Evolutionary conservation across 2,113 vertebrate genomes (phyloP), one percentile per base, ranked within the genome.

Genomic region (Corydoras sp.): DNA sequence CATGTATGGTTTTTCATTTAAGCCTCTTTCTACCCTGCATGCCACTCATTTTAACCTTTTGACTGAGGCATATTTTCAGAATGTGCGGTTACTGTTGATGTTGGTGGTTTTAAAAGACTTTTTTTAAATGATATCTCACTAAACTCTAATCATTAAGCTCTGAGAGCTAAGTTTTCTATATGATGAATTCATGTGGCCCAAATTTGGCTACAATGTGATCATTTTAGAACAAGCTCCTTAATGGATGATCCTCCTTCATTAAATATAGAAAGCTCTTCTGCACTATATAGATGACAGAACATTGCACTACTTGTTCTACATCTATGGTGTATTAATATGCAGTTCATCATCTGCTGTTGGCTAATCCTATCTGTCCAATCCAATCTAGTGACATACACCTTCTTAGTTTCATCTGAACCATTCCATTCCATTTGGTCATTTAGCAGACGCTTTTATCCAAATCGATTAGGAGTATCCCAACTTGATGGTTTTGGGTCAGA

Each of bases 201-300:
- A 35, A 72, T 75, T 68, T 56, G 67, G 67, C 54, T 64, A 68
- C 69, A 68, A 59, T 30, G 53, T 50, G 56, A 68, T 78, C 10
- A 76, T 76, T 72, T 24, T 73, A 71, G 63, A 62, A 51, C 48
- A 54, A 29, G n/a, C 61, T 48, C 24, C 11, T 6, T 76, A 76
- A 81, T 74, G 2, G 56, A 81, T 72, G 54, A 14, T 58, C 61
- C 60, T 69, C 13, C 62, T 68, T 62, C 74, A 76, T 81, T 65
- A 76, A 72, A 73, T 74, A 76, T 72, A 43, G 58, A 76, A 48
- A 53, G 72, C 67, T 78, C 43, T 59, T 15, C 50, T 58, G 62
- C 65, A 62, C 35, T 43, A 58, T 71, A 78, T 61, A 14, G 67
- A 78, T 74, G 73, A 68, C 56, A 24, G 15, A 11, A 32, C 15